Evolutionary conservation across 2,113 vertebrate genomes (phyloP), one percentile per base, ranked within the genome.

Genomic region (Sinocyclocheilus maitianheensis): DNA sequence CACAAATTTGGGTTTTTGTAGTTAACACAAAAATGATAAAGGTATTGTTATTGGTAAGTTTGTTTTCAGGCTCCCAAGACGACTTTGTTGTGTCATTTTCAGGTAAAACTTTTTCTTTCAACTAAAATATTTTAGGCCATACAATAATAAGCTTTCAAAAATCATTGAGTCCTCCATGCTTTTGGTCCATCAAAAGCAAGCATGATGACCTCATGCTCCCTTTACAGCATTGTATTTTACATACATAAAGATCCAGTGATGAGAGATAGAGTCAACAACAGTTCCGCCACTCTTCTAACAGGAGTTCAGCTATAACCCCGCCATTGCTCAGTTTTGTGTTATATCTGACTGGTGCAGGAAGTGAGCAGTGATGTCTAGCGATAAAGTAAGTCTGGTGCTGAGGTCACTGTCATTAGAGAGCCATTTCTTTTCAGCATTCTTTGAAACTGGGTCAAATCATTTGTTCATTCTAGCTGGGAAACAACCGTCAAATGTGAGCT

Each of bases 371-470:
- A 85, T 87, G 69, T 79, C 79, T 67, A 48, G 79, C 83, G 88
- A 89, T 89, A 87, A 89, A 65, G 16, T 53, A 24, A 84, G 48
- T 72, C 82, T 82, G 43, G 60, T 81, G 8, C 76, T 71, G 83
- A 83, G 24, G 85, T 87, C 5, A 43, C 69, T 37, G 89, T 91
- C 90, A 91, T 92, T 92, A 91, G 88, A 84, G 63, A 71, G 78
- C 40, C 14, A 22, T 88, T 88, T 86, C 89, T 2, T 76, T 83
- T 87, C 30, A 1, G 34, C 10, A 20, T 75, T 86, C 51, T 67
- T 78, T 85, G 62, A 74, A 89, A 72, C 7, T 40, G 51, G 60
- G 53, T 76, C 63, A 74, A 81, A 76, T 63, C 58, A 51, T 26
- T 74, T 34, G 43, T 74, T 51, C 30, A 10, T 83, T 83, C 40